A percentile compares a stretch with the other conserved stretches of the same genome.
Conservation (phyloP, 2,888 invertebrate genomes). For the Atrina japonica region DNA sequence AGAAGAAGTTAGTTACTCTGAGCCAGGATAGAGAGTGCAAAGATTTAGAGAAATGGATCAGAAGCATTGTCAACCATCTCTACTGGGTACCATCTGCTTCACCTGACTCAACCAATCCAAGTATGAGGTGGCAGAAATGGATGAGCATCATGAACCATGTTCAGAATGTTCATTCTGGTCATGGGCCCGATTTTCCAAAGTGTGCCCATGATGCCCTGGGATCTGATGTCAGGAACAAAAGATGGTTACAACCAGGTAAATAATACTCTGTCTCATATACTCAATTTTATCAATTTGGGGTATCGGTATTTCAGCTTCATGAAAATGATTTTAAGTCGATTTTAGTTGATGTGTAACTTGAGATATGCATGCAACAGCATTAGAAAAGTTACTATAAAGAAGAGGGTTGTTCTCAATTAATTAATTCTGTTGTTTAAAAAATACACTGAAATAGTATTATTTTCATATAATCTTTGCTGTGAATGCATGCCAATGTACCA, state of each 20-base stretch:
- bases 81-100: slow-evolving; percentile 8
- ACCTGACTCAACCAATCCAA: not conserved
- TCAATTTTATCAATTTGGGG: too few species aligned
- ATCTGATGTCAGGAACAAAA: not conserved
- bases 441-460: too few species aligned
- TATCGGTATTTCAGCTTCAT: too few species aligned
- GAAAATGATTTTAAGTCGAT: too few species aligned
- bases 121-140: slow-evolving; percentile 4
- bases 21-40: slow-evolving; percentile 1
- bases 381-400: too few species aligned
- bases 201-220: not conserved
- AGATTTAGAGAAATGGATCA: not conserved
- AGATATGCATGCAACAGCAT: too few species aligned
- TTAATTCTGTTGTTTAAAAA: too few species aligned
- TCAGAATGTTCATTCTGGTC: not conserved
- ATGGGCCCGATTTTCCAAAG: not conserved
- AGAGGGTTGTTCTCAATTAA: too few species aligned
- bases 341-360: too few species aligned
- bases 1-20: not conserved
- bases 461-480: too few species aligned
- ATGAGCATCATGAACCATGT: not conserved
- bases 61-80: not conserved
- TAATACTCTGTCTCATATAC: too few species aligned
- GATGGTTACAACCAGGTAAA: slow-evolving; percentile 5
- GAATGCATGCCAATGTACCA: too few species aligned